Base-by-base conservation (phyloP, 2,888 invertebrate species). In the Chloroclystis v-ata region DNA sequence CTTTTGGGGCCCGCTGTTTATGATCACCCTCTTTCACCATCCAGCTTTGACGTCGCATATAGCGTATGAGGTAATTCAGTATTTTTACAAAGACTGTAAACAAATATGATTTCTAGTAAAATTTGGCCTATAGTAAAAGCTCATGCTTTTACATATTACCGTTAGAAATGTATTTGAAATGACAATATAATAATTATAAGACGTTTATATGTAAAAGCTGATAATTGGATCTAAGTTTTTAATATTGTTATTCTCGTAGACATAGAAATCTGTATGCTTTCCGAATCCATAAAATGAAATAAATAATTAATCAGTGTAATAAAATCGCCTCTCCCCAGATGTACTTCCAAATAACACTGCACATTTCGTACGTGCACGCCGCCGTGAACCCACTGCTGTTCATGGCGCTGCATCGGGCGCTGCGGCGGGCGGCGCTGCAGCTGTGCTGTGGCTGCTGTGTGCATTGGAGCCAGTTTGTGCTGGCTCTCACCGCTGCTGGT, bases 1-100 rank as follows among this genome's bases (percentile, higher is more conserved):
- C 42, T 96, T 96, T 83, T 97, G 97, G 96, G 95, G 96, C 54
- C 97, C 96, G 9, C 86, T 97, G 54, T 97, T 96, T 82, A 90
- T 96, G 60, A 94, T 96, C 61, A 96, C 95, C 1, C 85, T 96
- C 54, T 89, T 94, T 43, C 92, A 94, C 72, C 94, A 94, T 70
- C 94, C 93, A 2, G 85, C 92, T 38, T 87, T 93, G 56, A 93
- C 93, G 37, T 92, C 91, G 58, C 91, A 92, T 58, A 89, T 93
- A 55, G 92, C 93, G 54, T 93, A 94, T 78, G 94, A 94, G 91
- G 94, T 93, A 56, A 68, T 16, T 16, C 3, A n/a, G 0, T 14
- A 20, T 20, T n/a, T n/a, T n/a, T n/a, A n/a, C n/a, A n/a, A n/a
- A n/a, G n/a, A n/a, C n/a, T n/a, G n/a, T n/a, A n/a, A n/a, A n/a